Evolutionary conservation across 1,140 invertebrate species (phyloP).

Genomic region (Euschistus heros): DNA sequence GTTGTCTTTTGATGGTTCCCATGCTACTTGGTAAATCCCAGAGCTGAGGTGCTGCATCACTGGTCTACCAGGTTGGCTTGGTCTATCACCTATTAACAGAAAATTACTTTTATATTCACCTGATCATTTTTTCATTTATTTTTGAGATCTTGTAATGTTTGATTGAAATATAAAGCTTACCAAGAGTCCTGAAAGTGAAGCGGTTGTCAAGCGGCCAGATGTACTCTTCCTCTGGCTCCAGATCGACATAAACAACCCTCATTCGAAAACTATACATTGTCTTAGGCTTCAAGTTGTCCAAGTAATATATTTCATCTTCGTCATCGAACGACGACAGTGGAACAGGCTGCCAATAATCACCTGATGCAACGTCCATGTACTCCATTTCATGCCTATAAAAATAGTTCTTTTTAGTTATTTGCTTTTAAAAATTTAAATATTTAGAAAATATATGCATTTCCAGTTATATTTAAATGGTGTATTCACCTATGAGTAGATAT

Average conservation of each 20-base stretch:
- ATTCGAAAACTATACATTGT: constrained; percentile 64
- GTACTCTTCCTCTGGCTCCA: constrained; percentile 43
- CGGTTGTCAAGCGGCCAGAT: constrained; percentile 53
- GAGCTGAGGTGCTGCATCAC: constrained; percentile 47
- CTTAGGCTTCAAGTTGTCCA: constrained; percentile 51
- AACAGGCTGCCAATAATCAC: constrained; percentile 25
- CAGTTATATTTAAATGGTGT: no score
- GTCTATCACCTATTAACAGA: constrained; percentile 45
- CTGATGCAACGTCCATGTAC: constrained; percentile 18
- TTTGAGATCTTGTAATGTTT: constrained; percentile 10
- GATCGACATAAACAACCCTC: constrained; percentile 50
- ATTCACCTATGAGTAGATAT: neutral
- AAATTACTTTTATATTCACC: constrained; percentile 12
- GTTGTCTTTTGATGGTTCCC: constrained; percentile 55
- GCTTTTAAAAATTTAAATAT: no score
- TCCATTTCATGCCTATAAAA: constrained; percentile 26
- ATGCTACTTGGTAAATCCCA: constrained; percentile 58
- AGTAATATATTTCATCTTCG: constrained; percentile 35
- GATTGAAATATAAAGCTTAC: constrained; percentile 37
- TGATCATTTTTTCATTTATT: neutral
- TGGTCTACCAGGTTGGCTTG: constrained; percentile 54
- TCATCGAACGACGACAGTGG: constrained; percentile 21
- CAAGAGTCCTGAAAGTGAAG: constrained; percentile 64
- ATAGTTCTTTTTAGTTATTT: neutral
- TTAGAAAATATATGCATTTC: neutral